These are phyloP conservation scores for Phrynocephalus guinanensis DNA, from an alignment of 2,797 vertebrate species.

Conservation along the genomic window DNA sequence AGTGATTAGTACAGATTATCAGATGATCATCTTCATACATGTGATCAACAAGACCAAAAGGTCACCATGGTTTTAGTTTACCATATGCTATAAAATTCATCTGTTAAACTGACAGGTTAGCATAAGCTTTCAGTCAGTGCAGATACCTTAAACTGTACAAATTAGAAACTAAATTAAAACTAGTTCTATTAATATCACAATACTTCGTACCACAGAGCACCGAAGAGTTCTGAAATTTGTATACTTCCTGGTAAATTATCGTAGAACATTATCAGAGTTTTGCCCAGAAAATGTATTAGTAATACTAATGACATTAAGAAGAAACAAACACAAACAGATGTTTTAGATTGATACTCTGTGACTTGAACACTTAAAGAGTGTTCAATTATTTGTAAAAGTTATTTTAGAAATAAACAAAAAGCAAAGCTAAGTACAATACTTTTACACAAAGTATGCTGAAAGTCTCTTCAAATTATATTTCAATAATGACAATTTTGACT, in stretches of 20 bases:
- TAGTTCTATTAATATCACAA: slow-evolving; percentile 38
- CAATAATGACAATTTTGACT: slow-evolving; percentile 31
- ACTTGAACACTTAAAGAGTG: not conserved
- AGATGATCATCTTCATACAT: slow-evolving; percentile 82
- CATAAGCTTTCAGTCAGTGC: slow-evolving; percentile 35
- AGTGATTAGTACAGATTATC: slow-evolving; percentile 81
- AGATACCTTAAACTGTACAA: slow-evolving; percentile 37
- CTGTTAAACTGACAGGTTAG: slow-evolving; percentile 45
- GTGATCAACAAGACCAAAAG: slow-evolving; percentile 82
- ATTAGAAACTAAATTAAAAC: slow-evolving; percentile 56
- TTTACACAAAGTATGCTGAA: not conserved
- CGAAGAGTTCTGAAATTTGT: slow-evolving; percentile 37
- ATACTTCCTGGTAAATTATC: not conserved
- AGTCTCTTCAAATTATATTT: not conserved
- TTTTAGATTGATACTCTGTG: not conserved
- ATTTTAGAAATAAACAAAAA: slow-evolving; percentile 1
- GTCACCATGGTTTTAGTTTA: slow-evolving; percentile 83
- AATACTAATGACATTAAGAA: not conserved
- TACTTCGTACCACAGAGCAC: slow-evolving; percentile 12
- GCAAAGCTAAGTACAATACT: accelerated
- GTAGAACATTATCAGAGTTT: slow-evolving; percentile 1
- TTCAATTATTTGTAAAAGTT: not conserved
- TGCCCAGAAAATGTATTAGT: not conserved
- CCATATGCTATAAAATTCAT: slow-evolving; percentile 77
- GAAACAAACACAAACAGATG: not conserved